phyloP scores from a whole-genome alignment of 2,888 invertebrate genomes.

The Mythimna pallens region DNA sequence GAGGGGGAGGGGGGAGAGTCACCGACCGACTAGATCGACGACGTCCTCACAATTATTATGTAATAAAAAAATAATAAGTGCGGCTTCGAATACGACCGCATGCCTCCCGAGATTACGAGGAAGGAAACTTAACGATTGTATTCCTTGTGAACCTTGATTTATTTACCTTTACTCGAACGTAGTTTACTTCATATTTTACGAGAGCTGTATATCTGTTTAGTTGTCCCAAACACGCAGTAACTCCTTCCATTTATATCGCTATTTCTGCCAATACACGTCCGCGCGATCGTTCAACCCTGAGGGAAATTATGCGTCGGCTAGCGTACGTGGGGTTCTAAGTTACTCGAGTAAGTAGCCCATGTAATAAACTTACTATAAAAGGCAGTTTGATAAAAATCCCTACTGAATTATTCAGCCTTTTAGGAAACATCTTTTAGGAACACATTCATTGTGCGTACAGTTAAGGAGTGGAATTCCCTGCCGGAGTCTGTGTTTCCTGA shows the following conservation, averaged over 20 bases:
- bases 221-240: constrained; percentile 54
- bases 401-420: constrained; percentile 33
- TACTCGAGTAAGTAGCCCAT: constrained; percentile 34
- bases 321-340: constrained; percentile 40
- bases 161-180: constrained; percentile 29
- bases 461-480: too few species aligned
- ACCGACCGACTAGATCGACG: constrained; percentile 79
- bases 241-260: constrained; percentile 50
- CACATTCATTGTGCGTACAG: too few species aligned
- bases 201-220: constrained; percentile 50
- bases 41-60: constrained; percentile 81
- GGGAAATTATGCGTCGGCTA: constrained; percentile 65
- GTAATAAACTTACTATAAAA: constrained; percentile 20
- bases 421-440: not conserved
- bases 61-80: constrained; percentile 82
- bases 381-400: constrained; percentile 26
- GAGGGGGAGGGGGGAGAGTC: constrained; percentile 65
- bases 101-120: constrained; percentile 74
- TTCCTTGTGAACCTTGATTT: constrained; percentile 54
- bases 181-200: constrained; percentile 50
- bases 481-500: too few species aligned
- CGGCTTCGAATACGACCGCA: constrained; percentile 76
- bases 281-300: constrained; percentile 62
- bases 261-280: constrained; percentile 49
- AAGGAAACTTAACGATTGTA: constrained; percentile 65